These are phyloP conservation scores for Papilio gigon DNA, from an alignment of 2,888 invertebrate species.

Conservation along the genomic window DNA sequence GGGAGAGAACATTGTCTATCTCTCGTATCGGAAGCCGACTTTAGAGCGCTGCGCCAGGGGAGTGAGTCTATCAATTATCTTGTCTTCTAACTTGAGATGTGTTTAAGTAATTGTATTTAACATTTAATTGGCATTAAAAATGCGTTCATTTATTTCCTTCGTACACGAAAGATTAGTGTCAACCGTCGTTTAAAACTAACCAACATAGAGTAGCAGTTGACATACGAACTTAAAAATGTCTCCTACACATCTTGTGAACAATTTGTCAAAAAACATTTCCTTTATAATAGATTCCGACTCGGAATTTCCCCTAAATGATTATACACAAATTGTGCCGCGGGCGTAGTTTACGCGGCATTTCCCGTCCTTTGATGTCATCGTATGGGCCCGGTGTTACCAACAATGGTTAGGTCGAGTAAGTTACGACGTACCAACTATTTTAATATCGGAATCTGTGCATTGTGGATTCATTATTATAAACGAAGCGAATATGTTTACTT, in stretches of 20 bases:
- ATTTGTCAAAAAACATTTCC: neutral
- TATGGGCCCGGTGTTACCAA: neutral
- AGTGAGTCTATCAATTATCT: no score
- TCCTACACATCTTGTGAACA: neutral
- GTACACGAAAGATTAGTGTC: no score
- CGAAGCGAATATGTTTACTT: neutral
- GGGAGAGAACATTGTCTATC: no score
- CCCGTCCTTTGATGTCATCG: constrained; percentile 18
- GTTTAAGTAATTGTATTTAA: no score
- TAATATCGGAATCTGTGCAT: neutral
- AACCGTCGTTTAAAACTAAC: no score
- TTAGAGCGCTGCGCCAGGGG: no score
- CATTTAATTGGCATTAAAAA: no score
- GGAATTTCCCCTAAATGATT: neutral
- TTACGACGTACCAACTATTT: constrained; percentile 6
- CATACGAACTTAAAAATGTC: neutral
- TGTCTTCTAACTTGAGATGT: no score
- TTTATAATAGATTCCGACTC: neutral
- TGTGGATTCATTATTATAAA: neutral
- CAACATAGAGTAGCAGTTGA: neutral
- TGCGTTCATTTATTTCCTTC: no score
- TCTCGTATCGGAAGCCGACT: no score
- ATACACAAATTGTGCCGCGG: constrained; percentile 9
- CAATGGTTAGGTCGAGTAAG: neutral
- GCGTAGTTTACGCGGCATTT: constrained; percentile 4